These are phyloP conservation scores for Cathartes aura DNA, from an alignment of 2,113 vertebrate genomes.

Conservation along the genomic window DNA sequence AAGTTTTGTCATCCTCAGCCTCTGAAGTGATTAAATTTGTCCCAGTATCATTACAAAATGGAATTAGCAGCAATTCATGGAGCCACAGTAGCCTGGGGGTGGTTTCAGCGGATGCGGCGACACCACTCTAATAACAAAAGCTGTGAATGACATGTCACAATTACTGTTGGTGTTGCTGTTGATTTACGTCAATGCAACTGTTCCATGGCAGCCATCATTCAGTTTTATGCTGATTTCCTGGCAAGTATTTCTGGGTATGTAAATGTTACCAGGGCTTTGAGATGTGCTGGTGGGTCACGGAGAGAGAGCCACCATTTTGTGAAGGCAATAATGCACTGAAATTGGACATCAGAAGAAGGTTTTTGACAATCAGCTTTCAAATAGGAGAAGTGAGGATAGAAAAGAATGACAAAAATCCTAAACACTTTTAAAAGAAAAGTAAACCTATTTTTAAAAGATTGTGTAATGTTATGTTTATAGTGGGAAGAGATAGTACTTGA, in stretches of 20 bases:
- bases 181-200: conserved; percentile 29
- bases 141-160: conserved; percentile 28
- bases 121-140: conserved; percentile 23
- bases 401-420: neutral
- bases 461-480: neutral
- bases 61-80: conserved; percentile 60
- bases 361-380: neutral
- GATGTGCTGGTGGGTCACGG: neutral
- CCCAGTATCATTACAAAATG: conserved; percentile 63
- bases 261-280: neutral
- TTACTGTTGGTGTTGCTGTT: conserved; percentile 14
- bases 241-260: neutral
- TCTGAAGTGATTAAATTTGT: conserved; percentile 69
- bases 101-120: neutral
- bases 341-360: neutral
- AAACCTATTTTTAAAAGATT: neutral
- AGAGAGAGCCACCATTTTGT: neutral
- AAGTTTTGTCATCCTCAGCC: conserved; percentile 48
- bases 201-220: neutral
- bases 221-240: neutral
- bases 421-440: neutral
- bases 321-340: neutral
- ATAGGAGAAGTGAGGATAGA: neutral
- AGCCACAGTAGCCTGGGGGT: conserved; percentile 22
- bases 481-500: neutral